Percentiles rank a stretch among this genome's conserved stretches.
phyloP scores from a whole-genome alignment of 2,797 vertebrate species.

The Muscicapa comitata region DNA sequence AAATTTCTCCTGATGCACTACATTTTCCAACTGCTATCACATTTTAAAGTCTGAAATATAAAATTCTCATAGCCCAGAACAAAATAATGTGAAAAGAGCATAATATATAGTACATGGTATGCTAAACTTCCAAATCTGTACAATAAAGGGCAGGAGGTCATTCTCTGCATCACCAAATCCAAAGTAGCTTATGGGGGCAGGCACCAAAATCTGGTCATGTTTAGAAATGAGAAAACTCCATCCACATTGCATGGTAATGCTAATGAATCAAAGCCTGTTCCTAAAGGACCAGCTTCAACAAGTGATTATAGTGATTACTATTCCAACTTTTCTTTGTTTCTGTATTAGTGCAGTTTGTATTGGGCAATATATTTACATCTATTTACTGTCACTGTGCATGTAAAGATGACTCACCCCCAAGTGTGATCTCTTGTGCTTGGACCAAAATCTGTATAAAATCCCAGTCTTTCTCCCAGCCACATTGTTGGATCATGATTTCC shows the following conservation, averaged over 20 bases:
- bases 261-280: neutral
- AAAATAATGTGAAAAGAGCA: neutral
- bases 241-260: neutral
- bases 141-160: neutral
- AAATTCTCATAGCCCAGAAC: neutral
- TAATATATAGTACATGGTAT: neutral
- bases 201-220: neutral
- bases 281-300: neutral
- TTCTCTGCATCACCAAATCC: neutral
- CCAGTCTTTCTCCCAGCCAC: constrained; percentile 75
- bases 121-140: neutral
- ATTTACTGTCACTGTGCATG: neutral
- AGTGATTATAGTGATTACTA: neutral
- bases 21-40: neutral
- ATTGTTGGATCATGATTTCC: constrained; percentile 75
- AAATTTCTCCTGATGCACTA: neutral
- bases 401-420: constrained; percentile 70
- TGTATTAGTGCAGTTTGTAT: neutral
- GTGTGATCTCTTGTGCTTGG: constrained; percentile 78
- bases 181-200: neutral
- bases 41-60: neutral
- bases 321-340: neutral
- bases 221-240: neutral
- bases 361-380: neutral
- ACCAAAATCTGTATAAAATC: constrained; percentile 78